phyloP scores from a whole-genome alignment of 2,113 vertebrate genomes.

The Xiphophorus couchianus region DNA sequence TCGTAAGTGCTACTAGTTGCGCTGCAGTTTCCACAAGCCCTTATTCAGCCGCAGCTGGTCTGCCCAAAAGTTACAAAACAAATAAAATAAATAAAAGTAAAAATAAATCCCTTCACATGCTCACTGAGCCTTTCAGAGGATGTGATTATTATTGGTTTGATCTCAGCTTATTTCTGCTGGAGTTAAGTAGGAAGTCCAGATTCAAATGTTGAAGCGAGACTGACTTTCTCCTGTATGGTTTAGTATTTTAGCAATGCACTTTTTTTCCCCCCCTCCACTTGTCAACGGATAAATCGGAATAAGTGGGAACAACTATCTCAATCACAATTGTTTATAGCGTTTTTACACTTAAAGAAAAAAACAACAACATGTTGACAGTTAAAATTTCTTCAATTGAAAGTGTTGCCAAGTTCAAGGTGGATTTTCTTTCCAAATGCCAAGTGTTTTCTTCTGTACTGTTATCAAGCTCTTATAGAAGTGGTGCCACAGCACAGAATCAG shows the following conservation, averaged over 20 bases:
- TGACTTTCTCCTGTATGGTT: slow-evolving; percentile 1
- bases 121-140: slow-evolving; percentile 44
- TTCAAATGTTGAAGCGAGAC: background rate
- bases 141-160: slow-evolving; percentile 23
- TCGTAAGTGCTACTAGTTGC: slow-evolving; percentile 71
- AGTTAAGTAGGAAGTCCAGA: slow-evolving; percentile 13
- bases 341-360: background rate
- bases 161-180: slow-evolving; percentile 29
- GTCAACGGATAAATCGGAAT: background rate
- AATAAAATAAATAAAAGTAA: too few relatives aligned
- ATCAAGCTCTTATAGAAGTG: slow-evolving; percentile 20
- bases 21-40: slow-evolving; percentile 18
- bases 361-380: background rate
- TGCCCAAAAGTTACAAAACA: background rate
- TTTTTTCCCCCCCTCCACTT: background rate
- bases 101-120: slow-evolving; percentile 59
- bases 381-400: background rate
- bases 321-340: background rate
- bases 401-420: background rate
- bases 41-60: slow-evolving; percentile 29
- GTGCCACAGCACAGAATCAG: slow-evolving; percentile 3
- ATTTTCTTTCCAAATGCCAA: background rate
- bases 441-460: background rate
- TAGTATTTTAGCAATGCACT: background rate
- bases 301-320: slow-evolving; percentile 6